Evolutionary conservation across 2,113 vertebrate species (phyloP).

Genomic region (Theristicus caerulescens): DNA sequence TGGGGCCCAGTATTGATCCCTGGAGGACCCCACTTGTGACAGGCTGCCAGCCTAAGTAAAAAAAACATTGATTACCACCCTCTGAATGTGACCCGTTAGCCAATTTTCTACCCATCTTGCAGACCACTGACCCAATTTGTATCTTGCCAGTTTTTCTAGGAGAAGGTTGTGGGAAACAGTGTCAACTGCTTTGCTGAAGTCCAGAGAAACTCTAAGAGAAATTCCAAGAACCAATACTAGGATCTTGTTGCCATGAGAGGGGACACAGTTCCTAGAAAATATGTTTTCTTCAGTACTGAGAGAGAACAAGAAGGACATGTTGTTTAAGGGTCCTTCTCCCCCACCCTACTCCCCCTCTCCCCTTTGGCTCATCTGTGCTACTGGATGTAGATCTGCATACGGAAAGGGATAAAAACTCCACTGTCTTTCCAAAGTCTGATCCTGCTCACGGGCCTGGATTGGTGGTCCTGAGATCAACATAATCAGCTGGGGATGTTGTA

Average conservation of each 20-base stretch:
- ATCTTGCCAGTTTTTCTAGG: background rate
- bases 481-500: background rate
- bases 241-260: background rate
- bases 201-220: background rate
- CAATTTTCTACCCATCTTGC: background rate
- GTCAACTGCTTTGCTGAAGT: background rate
- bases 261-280: background rate
- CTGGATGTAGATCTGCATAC: background rate
- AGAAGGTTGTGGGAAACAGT: background rate
- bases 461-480: background rate
- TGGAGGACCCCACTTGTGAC: background rate
- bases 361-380: background rate
- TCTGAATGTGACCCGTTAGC: background rate
- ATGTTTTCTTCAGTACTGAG: background rate
- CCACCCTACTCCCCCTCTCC: rapidly evolving
- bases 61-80: background rate
- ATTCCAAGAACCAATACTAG: background rate
- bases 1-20: too few relatives aligned
- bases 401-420: background rate
- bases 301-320: background rate
- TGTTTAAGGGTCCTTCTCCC: background rate
- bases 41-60: background rate
- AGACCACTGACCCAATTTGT: background rate
- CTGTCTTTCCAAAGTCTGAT: background rate
- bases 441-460: background rate